Conservation (phyloP, 92 coral and sea anemone genomes). For the Parazoanthus swiftii region DNA sequence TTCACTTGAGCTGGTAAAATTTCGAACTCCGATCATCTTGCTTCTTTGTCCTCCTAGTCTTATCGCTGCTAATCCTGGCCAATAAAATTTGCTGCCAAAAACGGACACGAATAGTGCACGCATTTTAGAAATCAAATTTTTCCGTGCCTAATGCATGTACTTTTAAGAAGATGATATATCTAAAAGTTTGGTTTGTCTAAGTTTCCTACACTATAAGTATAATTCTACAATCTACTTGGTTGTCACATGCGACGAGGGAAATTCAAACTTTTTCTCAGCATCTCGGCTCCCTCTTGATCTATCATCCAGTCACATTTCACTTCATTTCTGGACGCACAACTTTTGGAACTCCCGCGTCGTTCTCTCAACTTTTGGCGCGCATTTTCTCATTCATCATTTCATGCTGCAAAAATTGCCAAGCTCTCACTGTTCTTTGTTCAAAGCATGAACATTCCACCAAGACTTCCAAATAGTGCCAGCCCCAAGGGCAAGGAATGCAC, state of each 20-base stretch:
- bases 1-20: constrained; percentile 4
- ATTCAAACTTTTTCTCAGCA: neutral
- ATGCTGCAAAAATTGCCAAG: neutral
- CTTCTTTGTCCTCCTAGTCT: neutral
- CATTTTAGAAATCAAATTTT: neutral
- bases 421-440: neutral
- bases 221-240: neutral
- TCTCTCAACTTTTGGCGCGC: constrained; percentile 16
- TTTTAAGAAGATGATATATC: neutral
- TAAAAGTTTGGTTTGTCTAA: neutral
- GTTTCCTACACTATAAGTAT: neutral
- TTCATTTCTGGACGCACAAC: neutral
- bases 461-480: neutral
- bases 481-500: neutral
- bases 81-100: constrained; percentile 15
- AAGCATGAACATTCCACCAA: neutral
- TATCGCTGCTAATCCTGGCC: neutral
- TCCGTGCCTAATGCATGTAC: neutral
- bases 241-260: neutral
- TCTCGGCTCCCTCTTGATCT: neutral
- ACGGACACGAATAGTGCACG: constrained; percentile 9
- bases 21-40: constrained; percentile 33
- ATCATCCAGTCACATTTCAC: neutral
- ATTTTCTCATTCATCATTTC: neutral
- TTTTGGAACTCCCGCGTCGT: neutral